phyloP scores from a whole-genome alignment of 1,140 invertebrate species.

The Dendroctonus ponderosae region DNA sequence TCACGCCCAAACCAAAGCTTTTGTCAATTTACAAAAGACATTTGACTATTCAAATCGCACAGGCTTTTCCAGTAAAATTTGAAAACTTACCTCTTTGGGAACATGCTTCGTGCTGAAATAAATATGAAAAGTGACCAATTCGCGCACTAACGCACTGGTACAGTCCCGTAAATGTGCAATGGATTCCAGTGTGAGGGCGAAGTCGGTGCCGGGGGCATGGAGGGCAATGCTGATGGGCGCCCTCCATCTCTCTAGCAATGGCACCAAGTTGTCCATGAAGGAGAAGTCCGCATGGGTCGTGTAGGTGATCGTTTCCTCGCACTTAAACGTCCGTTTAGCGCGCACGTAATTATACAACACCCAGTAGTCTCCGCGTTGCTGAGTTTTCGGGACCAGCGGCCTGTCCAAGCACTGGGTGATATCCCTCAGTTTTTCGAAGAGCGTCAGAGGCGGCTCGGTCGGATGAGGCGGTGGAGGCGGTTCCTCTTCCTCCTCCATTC shows the following conservation, averaged over 20 bases:
- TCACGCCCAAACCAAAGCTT: neutral
- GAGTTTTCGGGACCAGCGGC: constrained; percentile 60
- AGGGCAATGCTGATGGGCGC: constrained; percentile 72
- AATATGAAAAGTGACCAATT: constrained; percentile 80
- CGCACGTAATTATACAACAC: constrained; percentile 84
- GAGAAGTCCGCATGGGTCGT: constrained; percentile 90
- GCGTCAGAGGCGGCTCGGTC: constrained; percentile 14
- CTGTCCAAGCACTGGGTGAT: constrained; percentile 66
- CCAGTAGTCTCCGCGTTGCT: constrained; percentile 85
- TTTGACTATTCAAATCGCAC: neutral
- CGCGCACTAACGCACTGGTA: constrained; percentile 63
- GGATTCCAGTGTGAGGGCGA: constrained; percentile 62
- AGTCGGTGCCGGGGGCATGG: constrained; percentile 73
- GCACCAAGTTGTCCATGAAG: constrained; percentile 85
- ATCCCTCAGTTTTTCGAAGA: constrained; percentile 51
- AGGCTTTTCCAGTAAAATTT: neutral
- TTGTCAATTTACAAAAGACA: neutral
- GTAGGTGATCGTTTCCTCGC: constrained; percentile 85
- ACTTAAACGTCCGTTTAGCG: constrained; percentile 73
- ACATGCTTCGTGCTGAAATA: constrained; percentile 84
- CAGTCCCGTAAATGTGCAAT: constrained; percentile 70
- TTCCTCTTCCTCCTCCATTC: neutral
- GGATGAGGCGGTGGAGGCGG: constrained; percentile 7
- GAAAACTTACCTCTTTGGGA: constrained; percentile 63
- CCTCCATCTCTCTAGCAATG: constrained; percentile 72